Conservation (phyloP, 2,797 vertebrate genomes). For the Hipposideros larvatus region DNA sequence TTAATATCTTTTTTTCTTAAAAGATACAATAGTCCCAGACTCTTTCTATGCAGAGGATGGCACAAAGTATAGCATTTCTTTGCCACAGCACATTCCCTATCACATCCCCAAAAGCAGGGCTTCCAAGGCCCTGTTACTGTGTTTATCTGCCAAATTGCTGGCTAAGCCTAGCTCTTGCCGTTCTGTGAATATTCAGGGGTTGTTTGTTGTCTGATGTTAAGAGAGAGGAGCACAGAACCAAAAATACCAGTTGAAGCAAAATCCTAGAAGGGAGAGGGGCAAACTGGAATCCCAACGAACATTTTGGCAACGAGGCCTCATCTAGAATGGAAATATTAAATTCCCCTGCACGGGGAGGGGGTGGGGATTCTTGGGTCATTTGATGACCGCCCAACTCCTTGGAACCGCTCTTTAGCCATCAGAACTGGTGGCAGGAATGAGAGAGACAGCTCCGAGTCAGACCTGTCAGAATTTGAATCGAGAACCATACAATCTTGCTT, state of each 20-base stretch:
- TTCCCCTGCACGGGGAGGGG: background rate
- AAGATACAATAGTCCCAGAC: background rate
- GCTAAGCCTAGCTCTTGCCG: slow-evolving; percentile 58
- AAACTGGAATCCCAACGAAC: slow-evolving; percentile 48
- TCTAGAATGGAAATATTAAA: slow-evolving; percentile 59
- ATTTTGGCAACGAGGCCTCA: slow-evolving; percentile 14
- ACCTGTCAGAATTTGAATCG: slow-evolving; percentile 69
- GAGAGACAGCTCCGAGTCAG: slow-evolving; percentile 40
- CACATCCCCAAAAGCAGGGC: background rate
- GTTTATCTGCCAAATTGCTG: slow-evolving; percentile 59
- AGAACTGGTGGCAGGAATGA: slow-evolving; percentile 51
- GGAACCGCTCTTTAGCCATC: slow-evolving; percentile 66
- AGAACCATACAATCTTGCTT: slow-evolving; percentile 60
- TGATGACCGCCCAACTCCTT: slow-evolving; percentile 29
- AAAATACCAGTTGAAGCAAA: slow-evolving; percentile 66
- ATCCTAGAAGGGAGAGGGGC: slow-evolving; percentile 11
- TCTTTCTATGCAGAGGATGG: slow-evolving; percentile 44
- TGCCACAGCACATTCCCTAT: slow-evolving; percentile 7
- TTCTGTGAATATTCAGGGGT: slow-evolving; percentile 45
- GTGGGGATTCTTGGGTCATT: slow-evolving; percentile 50
- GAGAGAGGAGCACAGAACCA: background rate
- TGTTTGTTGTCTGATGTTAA: slow-evolving; percentile 66
- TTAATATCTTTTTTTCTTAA: slow-evolving; percentile 40
- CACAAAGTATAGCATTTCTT: slow-evolving; percentile 65
- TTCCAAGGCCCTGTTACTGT: slow-evolving; percentile 43